Evolutionary conservation across 1,140 invertebrate species (phyloP).

Genomic region (Rhagoletis zephyria): DNA sequence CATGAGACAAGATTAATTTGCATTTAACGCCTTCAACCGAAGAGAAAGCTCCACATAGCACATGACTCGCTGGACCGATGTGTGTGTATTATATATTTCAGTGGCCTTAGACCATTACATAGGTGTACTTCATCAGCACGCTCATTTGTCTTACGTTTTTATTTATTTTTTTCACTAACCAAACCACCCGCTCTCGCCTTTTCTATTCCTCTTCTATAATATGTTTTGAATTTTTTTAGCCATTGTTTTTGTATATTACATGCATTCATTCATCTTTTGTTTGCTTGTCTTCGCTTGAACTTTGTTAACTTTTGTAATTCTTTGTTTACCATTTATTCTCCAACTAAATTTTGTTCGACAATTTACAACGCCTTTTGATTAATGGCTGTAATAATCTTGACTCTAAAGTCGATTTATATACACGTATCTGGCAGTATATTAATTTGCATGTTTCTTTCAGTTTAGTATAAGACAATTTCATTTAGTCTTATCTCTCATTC

Average conservation of each 20-base stretch:
- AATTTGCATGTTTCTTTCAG: background rate
- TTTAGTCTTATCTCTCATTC: background rate
- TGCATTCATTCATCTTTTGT: background rate
- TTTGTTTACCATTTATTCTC: constrained; percentile 8
- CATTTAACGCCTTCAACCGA: background rate
- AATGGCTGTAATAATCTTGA: background rate
- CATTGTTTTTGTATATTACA: background rate
- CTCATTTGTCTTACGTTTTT: background rate
- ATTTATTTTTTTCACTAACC: background rate
- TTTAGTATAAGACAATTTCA: background rate
- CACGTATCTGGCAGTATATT: background rate
- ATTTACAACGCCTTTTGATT: constrained; percentile 22
- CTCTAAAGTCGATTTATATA: background rate
- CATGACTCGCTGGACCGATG: background rate
- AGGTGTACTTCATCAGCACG: background rate
- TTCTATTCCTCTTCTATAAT: background rate
- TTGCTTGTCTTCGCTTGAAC: background rate
- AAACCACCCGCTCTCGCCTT: background rate
- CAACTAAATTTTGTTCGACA: background rate
- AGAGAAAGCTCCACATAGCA: background rate
- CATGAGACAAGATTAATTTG: constrained; percentile 4
- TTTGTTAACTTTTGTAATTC: background rate
- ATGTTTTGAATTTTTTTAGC: background rate
- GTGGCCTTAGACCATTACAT: background rate
- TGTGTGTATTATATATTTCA: background rate